A percentile compares a stretch with the other conserved stretches of the same genome.
Evolutionary conservation across 2,888 invertebrate species (phyloP).

Genomic region (Oeneis ivallda): DNA sequence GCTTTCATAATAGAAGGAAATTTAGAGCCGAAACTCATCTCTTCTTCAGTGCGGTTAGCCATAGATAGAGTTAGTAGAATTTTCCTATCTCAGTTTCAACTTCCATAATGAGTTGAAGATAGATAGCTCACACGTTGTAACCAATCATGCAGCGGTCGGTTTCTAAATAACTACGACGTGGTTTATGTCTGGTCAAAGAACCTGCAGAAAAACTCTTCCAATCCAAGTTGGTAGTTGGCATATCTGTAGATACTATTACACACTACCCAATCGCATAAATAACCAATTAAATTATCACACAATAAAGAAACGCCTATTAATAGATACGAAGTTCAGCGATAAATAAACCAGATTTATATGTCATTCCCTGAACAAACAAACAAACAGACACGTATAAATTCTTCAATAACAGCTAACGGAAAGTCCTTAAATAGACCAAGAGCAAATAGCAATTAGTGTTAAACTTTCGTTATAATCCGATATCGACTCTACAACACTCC

Average conservation of each 20-base stretch:
- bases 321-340: slow-evolving; percentile 24
- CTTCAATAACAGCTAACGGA: slow-evolving; percentile 19
- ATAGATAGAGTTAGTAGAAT: too few relatives aligned
- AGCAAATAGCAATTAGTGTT: not conserved
- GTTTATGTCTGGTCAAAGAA: too few relatives aligned
- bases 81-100: too few relatives aligned
- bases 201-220: not conserved
- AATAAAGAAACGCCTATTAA: slow-evolving; percentile 29
- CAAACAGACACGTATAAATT: slow-evolving; percentile 23
- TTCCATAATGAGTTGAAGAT: too few relatives aligned
- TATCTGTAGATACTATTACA: not conserved
- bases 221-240: not conserved
- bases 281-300: slow-evolving; percentile 32
- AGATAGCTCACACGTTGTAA: too few relatives aligned
- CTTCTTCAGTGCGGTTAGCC: too few relatives aligned
- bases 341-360: slow-evolving; percentile 27
- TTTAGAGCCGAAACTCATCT: too few relatives aligned
- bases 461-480: not conserved
- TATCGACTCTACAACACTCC: too few relatives aligned
- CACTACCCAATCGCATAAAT: slow-evolving; percentile 24
- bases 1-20: too few relatives aligned
- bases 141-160: too few relatives aligned
- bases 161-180: too few relatives aligned
- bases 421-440: slow-evolving; percentile 4
- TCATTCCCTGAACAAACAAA: slow-evolving; percentile 18